phyloP scores from a whole-genome alignment of 2,113 vertebrate species.

The Cebus imitator region DNA sequence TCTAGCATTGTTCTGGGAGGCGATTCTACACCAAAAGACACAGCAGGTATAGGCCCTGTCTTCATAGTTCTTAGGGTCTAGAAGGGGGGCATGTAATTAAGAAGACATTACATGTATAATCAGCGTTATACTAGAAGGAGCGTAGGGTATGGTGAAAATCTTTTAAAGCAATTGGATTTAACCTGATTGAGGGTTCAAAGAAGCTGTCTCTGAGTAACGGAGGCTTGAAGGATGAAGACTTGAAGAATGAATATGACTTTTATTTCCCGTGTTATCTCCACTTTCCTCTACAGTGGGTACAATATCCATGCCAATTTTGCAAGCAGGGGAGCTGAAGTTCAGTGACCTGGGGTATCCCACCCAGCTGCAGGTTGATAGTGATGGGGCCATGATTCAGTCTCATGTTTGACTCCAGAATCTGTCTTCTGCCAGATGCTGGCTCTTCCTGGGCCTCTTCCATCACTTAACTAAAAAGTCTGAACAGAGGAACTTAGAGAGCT shows the following conservation, averaged over 20 bases:
- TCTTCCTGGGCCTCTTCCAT: neutral
- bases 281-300: neutral
- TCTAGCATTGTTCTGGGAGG: neutral
- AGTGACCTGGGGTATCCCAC: neutral
- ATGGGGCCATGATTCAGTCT: neutral
- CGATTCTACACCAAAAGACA: neutral
- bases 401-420: neutral
- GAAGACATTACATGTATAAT: neutral
- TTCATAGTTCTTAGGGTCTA: neutral
- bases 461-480: neutral
- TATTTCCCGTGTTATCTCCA: neutral
- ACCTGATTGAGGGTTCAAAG: neutral
- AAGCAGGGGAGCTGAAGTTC: neutral
- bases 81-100: neutral
- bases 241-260: neutral
- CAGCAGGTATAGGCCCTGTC: neutral
- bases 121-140: neutral
- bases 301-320: neutral
- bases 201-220: neutral
- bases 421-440: neutral
- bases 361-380: neutral
- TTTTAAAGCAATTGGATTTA: slow-evolving; percentile 5
- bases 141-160: neutral
- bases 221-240: neutral
- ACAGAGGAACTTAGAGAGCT: neutral